A percentile compares a stretch with the other conserved stretches of the same genome.
phyloP scores from a whole-genome alignment of 1,140 invertebrate genomes.

The Cydia fagiglandana region DNA sequence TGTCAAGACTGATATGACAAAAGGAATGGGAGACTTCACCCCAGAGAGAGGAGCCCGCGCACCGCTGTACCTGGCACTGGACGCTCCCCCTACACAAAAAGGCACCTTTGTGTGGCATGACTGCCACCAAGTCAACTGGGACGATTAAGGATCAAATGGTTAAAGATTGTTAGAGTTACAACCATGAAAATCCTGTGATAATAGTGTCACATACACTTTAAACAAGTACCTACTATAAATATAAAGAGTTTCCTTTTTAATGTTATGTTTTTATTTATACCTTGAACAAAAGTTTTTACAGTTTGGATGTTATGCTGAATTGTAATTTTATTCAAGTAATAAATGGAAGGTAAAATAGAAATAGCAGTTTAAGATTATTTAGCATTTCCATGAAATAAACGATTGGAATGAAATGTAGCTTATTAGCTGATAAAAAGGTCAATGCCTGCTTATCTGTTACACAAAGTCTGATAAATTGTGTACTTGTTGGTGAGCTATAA shows the following conservation, averaged over 20 bases:
- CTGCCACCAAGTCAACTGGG: conserved; percentile 77
- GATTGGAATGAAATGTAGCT: conserved; percentile 8
- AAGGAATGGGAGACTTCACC: conserved; percentile 84
- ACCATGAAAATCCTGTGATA: conserved; percentile 69
- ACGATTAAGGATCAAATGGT: conserved; percentile 64
- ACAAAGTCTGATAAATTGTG: not conserved
- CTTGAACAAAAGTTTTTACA: conserved; percentile 15
- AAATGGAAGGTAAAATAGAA: not conserved
- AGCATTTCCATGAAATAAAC: not conserved
- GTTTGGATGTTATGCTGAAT: not conserved
- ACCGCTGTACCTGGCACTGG: conserved; percentile 73
- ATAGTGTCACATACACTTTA: conserved; percentile 72
- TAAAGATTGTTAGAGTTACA: conserved; percentile 54
- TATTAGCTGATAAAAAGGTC: conserved; percentile 27
- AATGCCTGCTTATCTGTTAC: conserved; percentile 21
- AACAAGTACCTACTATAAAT: conserved; percentile 40
- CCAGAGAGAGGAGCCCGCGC: conserved; percentile 83
- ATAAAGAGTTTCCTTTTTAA: conserved; percentile 24
- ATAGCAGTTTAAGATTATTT: not conserved
- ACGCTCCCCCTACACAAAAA: conserved; percentile 70
- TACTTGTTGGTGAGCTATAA: not conserved
- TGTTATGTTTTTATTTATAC: conserved; percentile 11
- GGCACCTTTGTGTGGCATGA: conserved; percentile 78
- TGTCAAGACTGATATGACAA: conserved; percentile 88
- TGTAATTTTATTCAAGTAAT: conserved; percentile 4